Percentiles rank a stretch among this genome's conserved stretches.
These are phyloP conservation scores for Lontra canadensis DNA, from an alignment of 2,113 vertebrate genomes.

Conservation along the genomic window DNA sequence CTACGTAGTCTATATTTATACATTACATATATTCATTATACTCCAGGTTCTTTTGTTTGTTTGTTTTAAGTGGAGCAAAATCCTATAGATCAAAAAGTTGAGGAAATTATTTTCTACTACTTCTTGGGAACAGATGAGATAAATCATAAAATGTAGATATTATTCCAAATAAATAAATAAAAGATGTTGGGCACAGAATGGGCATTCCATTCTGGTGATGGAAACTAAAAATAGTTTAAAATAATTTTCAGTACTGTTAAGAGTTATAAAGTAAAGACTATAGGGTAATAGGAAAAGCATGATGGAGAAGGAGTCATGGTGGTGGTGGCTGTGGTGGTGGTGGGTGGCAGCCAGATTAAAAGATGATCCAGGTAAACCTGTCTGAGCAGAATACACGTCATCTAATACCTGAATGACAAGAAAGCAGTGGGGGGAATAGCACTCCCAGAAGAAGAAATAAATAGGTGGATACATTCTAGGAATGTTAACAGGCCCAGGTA, in stretches of 20 bases:
- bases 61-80: not conserved
- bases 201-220: not conserved
- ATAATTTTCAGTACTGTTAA: not conserved
- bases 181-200: not conserved
- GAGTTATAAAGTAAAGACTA: not conserved
- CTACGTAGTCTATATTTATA: not conserved
- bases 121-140: not conserved
- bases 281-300: not conserved
- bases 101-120: not conserved
- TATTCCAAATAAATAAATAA: not conserved
- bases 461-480: not conserved
- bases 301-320: accelerated
- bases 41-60: not conserved
- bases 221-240: slow-evolving; percentile 30
- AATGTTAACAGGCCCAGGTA: not conserved
- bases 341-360: not conserved
- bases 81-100: not conserved
- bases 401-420: not conserved
- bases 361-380: not conserved
- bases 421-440: not conserved
- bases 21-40: not conserved
- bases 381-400: not conserved
- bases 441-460: not conserved
- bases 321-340: not conserved
- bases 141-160: not conserved